Evolutionary conservation across 2,888 invertebrate genomes (phyloP), one percentile per base, ranked within the genome.

Genomic region (Drosophila dives): DNA sequence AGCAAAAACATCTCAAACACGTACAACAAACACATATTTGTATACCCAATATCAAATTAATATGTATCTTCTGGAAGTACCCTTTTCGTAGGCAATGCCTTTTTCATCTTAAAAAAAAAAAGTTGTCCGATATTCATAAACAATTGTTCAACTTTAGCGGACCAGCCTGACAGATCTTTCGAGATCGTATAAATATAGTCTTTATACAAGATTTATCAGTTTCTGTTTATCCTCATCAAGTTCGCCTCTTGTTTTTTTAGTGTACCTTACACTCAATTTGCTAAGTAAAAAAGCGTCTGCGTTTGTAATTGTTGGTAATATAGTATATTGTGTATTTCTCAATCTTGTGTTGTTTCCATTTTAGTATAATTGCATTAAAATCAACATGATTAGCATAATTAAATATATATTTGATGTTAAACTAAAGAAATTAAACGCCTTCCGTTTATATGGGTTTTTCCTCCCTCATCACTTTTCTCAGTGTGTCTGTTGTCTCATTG

Each of bases 341-440:
- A 77, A 77, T 86, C 84, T 77, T 77, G 84, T 89, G 79, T 83
- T 71, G 77, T 74, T 83, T 81, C 53, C 71, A 64, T 86, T 84
- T 87, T 86, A 76, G 84, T 86, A 89, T 81, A 86, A 86, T 84
- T 84, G 77, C 72, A 86, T 83, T 81, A 72, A 80, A 84, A 75
- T 84, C 81, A 81, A 81, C 81, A 81, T 81, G 51, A 83, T 80
- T 83, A 81, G 77, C 74, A 67, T 76, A 88, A 86, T 86, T 81
- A 84, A 79, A 80, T 64, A 69, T 82, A 82, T 64, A 69, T 62
- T 68, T 78, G 56, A 55, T 67, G 64, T 82, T 72, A 50, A 83
- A 81, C 73, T 83, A 81, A 84, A 83, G 60, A 75, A 86, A 73
- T 68, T 71, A 77, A 78, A 66, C 56, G 75, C 75, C 80, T 63